These are phyloP conservation scores for Phenganax stokvisi DNA, from an alignment of 92 coral and sea anemone species.

Conservation along the genomic window DNA sequence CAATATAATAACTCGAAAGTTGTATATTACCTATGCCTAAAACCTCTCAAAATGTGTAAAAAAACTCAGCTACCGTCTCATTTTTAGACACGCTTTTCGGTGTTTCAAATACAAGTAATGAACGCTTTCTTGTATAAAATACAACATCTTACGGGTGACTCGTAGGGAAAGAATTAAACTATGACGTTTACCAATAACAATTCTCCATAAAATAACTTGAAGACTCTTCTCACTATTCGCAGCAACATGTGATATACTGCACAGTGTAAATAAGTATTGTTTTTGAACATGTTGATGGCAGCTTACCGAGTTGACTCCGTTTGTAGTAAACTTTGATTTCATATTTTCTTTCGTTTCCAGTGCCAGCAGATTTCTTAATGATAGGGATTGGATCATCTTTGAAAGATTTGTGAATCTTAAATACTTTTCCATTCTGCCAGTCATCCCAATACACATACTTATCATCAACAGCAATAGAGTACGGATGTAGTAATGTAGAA, in stretches of 20 bases:
- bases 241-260: background rate
- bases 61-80: too few relatives aligned
- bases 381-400: slow-evolving; percentile 49
- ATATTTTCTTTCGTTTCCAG: slow-evolving; percentile 54
- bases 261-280: background rate
- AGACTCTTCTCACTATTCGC: too few relatives aligned
- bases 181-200: too few relatives aligned
- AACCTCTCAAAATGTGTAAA: too few relatives aligned
- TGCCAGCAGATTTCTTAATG: slow-evolving; percentile 53
- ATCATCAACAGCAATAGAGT: slow-evolving; percentile 71
- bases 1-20: too few relatives aligned
- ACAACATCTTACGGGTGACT: too few relatives aligned
- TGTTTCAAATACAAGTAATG: too few relatives aligned
- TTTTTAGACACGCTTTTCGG: too few relatives aligned
- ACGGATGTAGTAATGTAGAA: slow-evolving; percentile 63
- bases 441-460: slow-evolving; percentile 91
- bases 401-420: slow-evolving; percentile 59
- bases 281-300: background rate
- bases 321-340: slow-evolving; percentile 78
- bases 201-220: too few relatives aligned
- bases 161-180: too few relatives aligned
- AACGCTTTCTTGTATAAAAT: too few relatives aligned
- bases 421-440: slow-evolving; percentile 68
- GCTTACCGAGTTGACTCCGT: slow-evolving; percentile 66
- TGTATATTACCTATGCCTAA: too few relatives aligned